Percentiles rank a stretch among this genome's conserved stretches.
Evolutionary conservation across 2,888 invertebrate species (phyloP).

Genomic region (Cheilosia grossa): DNA sequence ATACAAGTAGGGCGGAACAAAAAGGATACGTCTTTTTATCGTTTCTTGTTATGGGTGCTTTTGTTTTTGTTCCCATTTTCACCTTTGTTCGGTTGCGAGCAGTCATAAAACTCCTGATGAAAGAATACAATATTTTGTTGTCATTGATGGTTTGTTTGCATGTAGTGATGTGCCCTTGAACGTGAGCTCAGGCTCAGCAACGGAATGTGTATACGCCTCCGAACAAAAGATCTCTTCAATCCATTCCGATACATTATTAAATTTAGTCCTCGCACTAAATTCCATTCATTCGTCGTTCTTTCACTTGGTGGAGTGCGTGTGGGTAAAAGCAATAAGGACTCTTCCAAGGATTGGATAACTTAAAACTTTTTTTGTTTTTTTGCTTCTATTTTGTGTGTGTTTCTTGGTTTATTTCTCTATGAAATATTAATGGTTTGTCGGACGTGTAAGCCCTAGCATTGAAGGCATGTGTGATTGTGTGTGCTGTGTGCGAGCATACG

Average conservation of each 20-base stretch:
- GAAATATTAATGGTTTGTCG: slow-evolving; percentile 64
- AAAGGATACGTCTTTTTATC: slow-evolving; percentile 53
- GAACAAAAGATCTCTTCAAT: slow-evolving; percentile 60
- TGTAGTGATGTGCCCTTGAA: too few relatives aligned
- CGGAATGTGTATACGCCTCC: too few relatives aligned
- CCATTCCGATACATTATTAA: slow-evolving; percentile 72
- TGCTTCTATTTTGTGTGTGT: slow-evolving; percentile 27
- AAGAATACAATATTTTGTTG: slow-evolving; percentile 25
- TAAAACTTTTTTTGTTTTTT: slow-evolving; percentile 33
- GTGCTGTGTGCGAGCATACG: background rate
- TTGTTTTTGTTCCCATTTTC: slow-evolving; percentile 36
- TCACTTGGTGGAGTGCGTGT: slow-evolving; percentile 24
- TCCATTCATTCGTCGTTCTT: slow-evolving; percentile 24
- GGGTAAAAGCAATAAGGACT: slow-evolving; percentile 15
- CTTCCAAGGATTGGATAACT: slow-evolving; percentile 45
- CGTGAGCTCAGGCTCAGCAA: too few relatives aligned
- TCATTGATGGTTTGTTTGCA: slow-evolving; percentile 14
- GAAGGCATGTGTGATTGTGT: background rate
- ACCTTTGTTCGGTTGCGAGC: slow-evolving; percentile 38
- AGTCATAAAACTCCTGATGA: slow-evolving; percentile 49
- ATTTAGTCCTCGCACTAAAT: slow-evolving; percentile 59
- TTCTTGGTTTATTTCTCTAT: slow-evolving; percentile 39
- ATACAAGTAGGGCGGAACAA: background rate
- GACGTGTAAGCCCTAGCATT: slow-evolving; percentile 49
- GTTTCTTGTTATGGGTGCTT: slow-evolving; percentile 20